Conservation (phyloP, 2,888 invertebrate species). For the Melanostoma mellinum region DNA sequence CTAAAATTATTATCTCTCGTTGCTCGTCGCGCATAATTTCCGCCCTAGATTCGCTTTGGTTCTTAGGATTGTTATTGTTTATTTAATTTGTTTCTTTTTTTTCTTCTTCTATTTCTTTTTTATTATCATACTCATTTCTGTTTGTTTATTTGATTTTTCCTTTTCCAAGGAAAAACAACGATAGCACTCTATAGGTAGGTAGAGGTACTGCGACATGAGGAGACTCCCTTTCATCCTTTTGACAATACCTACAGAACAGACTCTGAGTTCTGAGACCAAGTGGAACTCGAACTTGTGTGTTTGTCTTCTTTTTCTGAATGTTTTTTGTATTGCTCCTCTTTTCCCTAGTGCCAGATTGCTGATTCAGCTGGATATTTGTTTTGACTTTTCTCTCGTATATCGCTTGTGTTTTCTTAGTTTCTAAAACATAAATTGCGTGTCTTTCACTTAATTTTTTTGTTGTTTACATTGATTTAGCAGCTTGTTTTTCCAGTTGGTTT, state of each 20-base stretch:
- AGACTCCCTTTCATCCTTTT: slow-evolving; percentile 31
- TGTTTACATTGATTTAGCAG: slow-evolving; percentile 50
- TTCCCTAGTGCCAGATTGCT: slow-evolving; percentile 43
- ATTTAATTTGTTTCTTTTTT: slow-evolving; percentile 19
- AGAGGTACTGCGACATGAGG: neutral
- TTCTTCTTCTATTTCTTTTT: slow-evolving; percentile 26
- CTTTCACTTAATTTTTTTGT: slow-evolving; percentile 41
- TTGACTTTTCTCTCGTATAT: neutral
- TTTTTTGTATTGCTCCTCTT: neutral
- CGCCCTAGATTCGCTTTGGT: slow-evolving; percentile 52
- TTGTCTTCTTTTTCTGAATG: neutral
- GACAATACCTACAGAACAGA: neutral
- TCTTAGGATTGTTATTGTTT: slow-evolving; percentile 12
- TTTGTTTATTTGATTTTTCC: slow-evolving; percentile 12
- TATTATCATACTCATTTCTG: slow-evolving; percentile 25
- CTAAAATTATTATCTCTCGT: slow-evolving; percentile 61
- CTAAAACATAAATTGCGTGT: slow-evolving; percentile 58
- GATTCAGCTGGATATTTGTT: slow-evolving; percentile 48
- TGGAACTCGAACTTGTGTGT: slow-evolving; percentile 11
- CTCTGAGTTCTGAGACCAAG: slow-evolving; percentile 10
- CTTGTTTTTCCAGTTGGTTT: slow-evolving; percentile 19
- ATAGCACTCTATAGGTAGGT: slow-evolving; percentile 28
- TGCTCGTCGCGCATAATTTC: slow-evolving; percentile 56
- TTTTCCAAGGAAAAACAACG: slow-evolving; percentile 32
- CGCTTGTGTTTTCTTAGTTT: slow-evolving; percentile 23